phyloP scores from a whole-genome alignment of 2,888 invertebrate species.

The Globia sparganii region DNA sequence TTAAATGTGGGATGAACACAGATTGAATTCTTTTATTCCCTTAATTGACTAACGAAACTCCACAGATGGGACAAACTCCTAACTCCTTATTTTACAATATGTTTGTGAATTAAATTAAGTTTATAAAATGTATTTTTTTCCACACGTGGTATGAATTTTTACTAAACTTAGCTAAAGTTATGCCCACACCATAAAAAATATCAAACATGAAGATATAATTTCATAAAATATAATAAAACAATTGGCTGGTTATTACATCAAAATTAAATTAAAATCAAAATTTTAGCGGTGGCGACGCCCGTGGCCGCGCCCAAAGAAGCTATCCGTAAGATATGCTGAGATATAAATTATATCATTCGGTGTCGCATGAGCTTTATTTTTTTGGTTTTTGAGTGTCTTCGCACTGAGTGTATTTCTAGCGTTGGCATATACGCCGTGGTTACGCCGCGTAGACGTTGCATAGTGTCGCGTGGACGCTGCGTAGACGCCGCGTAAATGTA shows the following conservation, averaged over 20 bases:
- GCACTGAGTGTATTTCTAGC: neutral
- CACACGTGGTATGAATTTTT: neutral
- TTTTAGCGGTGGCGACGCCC: slow-evolving; percentile 80
- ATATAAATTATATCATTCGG: slow-evolving; percentile 60
- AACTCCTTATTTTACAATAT: too few species aligned
- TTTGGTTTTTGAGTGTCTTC: slow-evolving; percentile 24
- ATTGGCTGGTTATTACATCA: slow-evolving; percentile 48
- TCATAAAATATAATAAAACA: neutral
- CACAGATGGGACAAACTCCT: too few species aligned
- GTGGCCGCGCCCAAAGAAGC: slow-evolving; percentile 78
- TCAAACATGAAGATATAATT: slow-evolving; percentile 10
- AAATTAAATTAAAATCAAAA: slow-evolving; percentile 44
- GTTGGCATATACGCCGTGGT: neutral
- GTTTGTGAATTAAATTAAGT: too few species aligned
- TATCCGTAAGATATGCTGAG: slow-evolving; percentile 78
- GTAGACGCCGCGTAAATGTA: neutral
- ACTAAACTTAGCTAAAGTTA: slow-evolving; percentile 8
- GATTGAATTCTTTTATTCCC: too few species aligned
- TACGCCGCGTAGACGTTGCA: neutral
- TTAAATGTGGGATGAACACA: too few species aligned
- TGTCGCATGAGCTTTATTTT: slow-evolving; percentile 69
- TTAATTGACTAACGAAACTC: too few species aligned
- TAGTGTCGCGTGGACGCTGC: neutral
- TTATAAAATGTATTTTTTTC: too few species aligned
- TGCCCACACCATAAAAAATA: neutral